Base-by-base conservation (phyloP, 2,888 invertebrate species). In the Margaritifera margaritifera region DNA sequence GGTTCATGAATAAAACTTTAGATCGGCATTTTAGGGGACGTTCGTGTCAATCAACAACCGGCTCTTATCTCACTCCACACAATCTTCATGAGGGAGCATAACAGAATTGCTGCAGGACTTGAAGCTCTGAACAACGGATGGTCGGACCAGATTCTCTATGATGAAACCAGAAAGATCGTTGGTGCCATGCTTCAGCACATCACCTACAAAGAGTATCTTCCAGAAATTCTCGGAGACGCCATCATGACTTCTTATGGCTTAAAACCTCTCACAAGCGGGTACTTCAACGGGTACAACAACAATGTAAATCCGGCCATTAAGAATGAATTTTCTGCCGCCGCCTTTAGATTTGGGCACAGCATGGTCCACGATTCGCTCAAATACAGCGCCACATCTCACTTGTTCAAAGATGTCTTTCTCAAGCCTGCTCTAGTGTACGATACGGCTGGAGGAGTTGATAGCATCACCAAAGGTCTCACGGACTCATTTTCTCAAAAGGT, bases 381-480 rank as follows among this genome's bases (percentile, higher is more conserved):
- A 5, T 22, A 24, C 56, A 19, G 20, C 24, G 18, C 3, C 56
- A 22, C 56, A 22, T 22, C 22, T 56, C 56, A 22, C 22, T 31
- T 62, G n/a, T 51, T 67, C 27, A 67, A 67, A 52, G 71, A 71
- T 24, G 52, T 51, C 11, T 71, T 71, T 57, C 27, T 71, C 27
- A 63, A 60, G 50, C 71, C 71, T 24, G 71, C 67, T 61, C 60
- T 71, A 52, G 64, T 71, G 11, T 71, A 71, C 64, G 56, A 56
- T 24, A 24, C 2, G 22, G 53, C 55, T 22, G 25, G 57, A 24
- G 71, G 71, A 25, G 61, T 71, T 22, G 67, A 64, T 22, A 64
- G 64, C n/a, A 61, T 71, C 52, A 54, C 67, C 24, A 67, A 67
- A 52, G 71, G 67, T 31, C 51, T 71, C n/a, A 71, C 61, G 61